Conservation (phyloP, 2,888 invertebrate genomes). For the Agrotis puta region DNA sequence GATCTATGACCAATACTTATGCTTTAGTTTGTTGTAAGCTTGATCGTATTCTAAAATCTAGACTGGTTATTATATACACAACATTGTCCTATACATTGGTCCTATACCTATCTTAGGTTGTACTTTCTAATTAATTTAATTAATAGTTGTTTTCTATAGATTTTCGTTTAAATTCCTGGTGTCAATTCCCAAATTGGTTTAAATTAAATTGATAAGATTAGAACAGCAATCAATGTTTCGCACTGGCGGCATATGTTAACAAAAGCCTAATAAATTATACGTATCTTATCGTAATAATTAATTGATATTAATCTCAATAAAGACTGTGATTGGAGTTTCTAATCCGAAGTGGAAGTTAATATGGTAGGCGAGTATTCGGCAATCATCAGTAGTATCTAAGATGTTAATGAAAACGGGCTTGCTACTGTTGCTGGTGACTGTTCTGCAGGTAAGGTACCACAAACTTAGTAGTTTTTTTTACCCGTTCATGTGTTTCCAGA, state of each 20-base stretch:
- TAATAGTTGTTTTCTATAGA: background rate
- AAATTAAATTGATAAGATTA: slow-evolving; percentile 28
- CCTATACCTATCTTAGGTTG: too few species aligned
- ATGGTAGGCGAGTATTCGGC: slow-evolving; percentile 23
- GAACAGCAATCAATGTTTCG: slow-evolving; percentile 10
- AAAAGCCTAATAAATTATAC: slow-evolving; percentile 4
- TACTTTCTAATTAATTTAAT: background rate
- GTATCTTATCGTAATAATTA: slow-evolving; percentile 44
- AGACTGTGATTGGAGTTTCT: slow-evolving; percentile 44
- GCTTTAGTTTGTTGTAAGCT: background rate
- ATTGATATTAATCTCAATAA: slow-evolving; percentile 47
- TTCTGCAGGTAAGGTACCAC: slow-evolving; percentile 73
- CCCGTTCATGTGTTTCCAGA: too few species aligned
- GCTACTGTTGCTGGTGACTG: slow-evolving; percentile 69
- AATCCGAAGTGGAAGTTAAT: slow-evolving; percentile 39
- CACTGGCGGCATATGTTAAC: slow-evolving; percentile 42
- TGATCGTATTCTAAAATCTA: background rate
- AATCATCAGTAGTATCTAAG: slow-evolving; percentile 67
- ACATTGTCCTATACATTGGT: too few species aligned
- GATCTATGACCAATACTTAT: background rate
- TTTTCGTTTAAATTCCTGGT: background rate
- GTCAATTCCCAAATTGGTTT: slow-evolving; percentile 10
- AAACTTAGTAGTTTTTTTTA: background rate
- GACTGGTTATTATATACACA: background rate
- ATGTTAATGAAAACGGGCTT: slow-evolving; percentile 75